Base-by-base conservation (phyloP, 2,113 vertebrate genomes). In the Nanorana parkeri region DNA sequence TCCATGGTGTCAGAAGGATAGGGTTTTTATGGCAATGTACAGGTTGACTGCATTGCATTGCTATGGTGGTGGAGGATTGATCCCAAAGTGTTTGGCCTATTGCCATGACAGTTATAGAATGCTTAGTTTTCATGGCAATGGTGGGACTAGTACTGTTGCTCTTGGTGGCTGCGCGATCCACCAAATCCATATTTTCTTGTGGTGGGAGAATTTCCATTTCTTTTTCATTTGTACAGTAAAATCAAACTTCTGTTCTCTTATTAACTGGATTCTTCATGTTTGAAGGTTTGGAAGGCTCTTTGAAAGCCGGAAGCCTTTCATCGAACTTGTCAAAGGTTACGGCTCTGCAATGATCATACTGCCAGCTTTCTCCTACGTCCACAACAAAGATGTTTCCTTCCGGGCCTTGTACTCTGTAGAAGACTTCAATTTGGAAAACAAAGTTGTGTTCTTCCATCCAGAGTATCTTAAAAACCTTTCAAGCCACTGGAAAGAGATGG, bases 371-470 rank as follows among this genome's bases (percentile, higher is more conserved):
- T 64, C 73, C 19, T 84, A 55, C 21, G 4, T 24, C 0, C 13
- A 5, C n/a, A 77, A 75, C 28, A 82, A 67, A 1, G 2, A 20
- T 2, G 5, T 4, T 16, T 71, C 68, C 24, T 76, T 86, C 52
- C 32, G 23, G 20, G 29, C 54, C 0, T 58, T 78, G 19, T 23
- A 72, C 23, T 65, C 61, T 41, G 41, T 87, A 10, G 41, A 52
- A 23, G 73, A 77, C 41, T 17, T 74, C 24, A 24, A 79, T 15
- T 71, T 81, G 28, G 26, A 81, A 24, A 81, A 87, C 72, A 73
- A 79, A 26, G 79, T 81, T 1, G 23, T 77, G 5, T 87, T 86
- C 64, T 84, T 80, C 68, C 68, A 81, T 56, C 84, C 86, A 0
- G 24, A 28, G 3, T 87, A 87, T 20, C 82, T 87, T 11, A 56